phyloP scores from a whole-genome alignment of 2,888 invertebrate species.

The Drosophila pegasa region DNA sequence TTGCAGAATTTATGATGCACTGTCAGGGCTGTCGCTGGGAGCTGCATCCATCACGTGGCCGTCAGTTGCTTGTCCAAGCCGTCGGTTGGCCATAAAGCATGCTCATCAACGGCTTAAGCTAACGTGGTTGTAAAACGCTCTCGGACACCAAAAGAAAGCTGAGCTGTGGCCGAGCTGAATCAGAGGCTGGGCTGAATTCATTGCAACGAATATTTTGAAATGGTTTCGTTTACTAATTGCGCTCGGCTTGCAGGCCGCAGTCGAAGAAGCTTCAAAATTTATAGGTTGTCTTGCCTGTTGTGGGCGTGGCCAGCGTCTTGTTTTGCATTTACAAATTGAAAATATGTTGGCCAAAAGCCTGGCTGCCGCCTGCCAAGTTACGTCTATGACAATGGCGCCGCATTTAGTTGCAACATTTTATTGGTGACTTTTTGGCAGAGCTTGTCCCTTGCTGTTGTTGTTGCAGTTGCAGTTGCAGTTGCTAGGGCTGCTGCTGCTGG shows the following conservation, averaged over 20 bases:
- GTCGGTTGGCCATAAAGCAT: slow-evolving; percentile 72
- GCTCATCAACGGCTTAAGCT: slow-evolving; percentile 68
- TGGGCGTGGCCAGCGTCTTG: slow-evolving; percentile 72
- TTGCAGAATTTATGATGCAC: slow-evolving; percentile 64
- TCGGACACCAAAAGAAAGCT: slow-evolving; percentile 16
- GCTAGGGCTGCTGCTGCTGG: slow-evolving; percentile 16
- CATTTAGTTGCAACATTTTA: slow-evolving; percentile 81
- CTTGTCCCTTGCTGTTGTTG: slow-evolving; percentile 35
- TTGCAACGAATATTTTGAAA: slow-evolving; percentile 35
- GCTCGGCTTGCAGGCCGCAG: slow-evolving; percentile 17
- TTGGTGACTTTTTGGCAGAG: slow-evolving; percentile 77
- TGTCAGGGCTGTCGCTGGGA: slow-evolving; percentile 51
- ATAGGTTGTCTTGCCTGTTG: slow-evolving; percentile 62
- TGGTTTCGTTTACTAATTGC: slow-evolving; percentile 66
- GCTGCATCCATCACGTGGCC: slow-evolving; percentile 73
- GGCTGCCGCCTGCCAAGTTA: slow-evolving; percentile 51
- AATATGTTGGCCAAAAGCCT: slow-evolving; percentile 58
- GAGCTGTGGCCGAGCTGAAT: slow-evolving; percentile 6
- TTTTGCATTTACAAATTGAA: slow-evolving; percentile 79
- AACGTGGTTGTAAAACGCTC: slow-evolving; percentile 52
- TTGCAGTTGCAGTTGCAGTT: slow-evolving; percentile 24
- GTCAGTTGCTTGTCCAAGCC: slow-evolving; percentile 70
- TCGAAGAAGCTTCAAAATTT: slow-evolving; percentile 47
- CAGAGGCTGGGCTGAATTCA: slow-evolving; percentile 20
- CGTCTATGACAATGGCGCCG: slow-evolving; percentile 67